These are phyloP conservation scores for Sitodiplosis mosellana DNA, from an alignment of 1,140 invertebrate species.

Conservation along the genomic window DNA sequence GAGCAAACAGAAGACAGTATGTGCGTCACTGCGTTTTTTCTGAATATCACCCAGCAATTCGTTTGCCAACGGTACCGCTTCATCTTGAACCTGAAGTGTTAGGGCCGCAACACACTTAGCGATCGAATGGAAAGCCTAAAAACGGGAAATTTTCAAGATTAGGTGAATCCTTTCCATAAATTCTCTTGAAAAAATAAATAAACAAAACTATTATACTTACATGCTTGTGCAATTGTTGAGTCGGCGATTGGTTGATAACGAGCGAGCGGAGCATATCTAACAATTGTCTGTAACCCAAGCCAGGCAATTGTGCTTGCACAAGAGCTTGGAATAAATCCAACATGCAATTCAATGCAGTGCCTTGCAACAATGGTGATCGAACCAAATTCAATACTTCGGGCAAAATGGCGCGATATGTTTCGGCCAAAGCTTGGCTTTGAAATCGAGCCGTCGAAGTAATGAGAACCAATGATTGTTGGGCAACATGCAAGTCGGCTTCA, in stretches of 20 bases:
- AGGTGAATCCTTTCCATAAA: not conserved
- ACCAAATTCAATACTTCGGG: conserved; percentile 75
- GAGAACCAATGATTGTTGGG: conserved; percentile 68
- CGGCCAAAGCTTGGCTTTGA: conserved; percentile 27
- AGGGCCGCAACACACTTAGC: conserved; percentile 91
- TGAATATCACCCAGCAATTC: conserved; percentile 73
- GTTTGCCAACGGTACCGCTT: conserved; percentile 62
- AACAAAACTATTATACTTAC: conserved; percentile 9
- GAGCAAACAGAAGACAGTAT: conserved; percentile 80
- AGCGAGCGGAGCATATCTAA: conserved; percentile 51
- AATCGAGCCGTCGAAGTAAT: conserved; percentile 37
- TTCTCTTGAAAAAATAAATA: not conserved
- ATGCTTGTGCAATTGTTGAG: conserved; percentile 28
- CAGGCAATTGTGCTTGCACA: conserved; percentile 59
- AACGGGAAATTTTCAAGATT: not conserved
- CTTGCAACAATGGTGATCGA: conserved; percentile 77
- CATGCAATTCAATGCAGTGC: conserved; percentile 69
- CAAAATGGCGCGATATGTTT: conserved; percentile 39
- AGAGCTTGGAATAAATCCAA: conserved; percentile 82
- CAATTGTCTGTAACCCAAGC: conserved; percentile 62
- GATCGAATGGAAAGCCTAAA: conserved; percentile 72
- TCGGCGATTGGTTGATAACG: conserved; percentile 23
- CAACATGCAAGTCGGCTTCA: conserved; percentile 90
- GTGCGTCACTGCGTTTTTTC: conserved; percentile 49
- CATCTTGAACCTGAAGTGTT: conserved; percentile 54